These are phyloP conservation scores for Diplazon laetatorius DNA, from an alignment of 2,888 invertebrate species.

Conservation along the genomic window DNA sequence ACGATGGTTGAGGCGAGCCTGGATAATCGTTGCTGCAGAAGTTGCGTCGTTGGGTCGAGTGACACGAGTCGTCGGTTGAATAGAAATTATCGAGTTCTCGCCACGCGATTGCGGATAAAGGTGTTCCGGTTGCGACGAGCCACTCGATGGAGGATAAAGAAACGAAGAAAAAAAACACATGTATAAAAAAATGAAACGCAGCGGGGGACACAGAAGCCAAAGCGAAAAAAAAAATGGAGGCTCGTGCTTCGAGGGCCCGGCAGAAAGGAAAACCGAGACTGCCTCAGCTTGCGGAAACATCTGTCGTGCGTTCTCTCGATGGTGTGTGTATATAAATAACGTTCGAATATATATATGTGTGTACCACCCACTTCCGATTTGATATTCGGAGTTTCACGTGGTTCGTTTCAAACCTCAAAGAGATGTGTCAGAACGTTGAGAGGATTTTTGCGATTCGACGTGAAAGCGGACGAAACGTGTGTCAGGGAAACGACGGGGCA, in stretches of 20 bases:
- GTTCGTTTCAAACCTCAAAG: constrained; percentile 46
- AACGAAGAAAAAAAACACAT: background rate
- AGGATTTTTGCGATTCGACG: constrained; percentile 38
- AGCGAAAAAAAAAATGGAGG: constrained; percentile 33
- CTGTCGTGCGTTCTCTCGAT: constrained; percentile 66
- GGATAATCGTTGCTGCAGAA: constrained; percentile 19
- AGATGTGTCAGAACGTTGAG: constrained; percentile 33
- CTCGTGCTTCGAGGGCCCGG: constrained; percentile 29
- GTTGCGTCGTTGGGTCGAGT: constrained; percentile 32
- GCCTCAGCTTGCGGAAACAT: constrained; percentile 65
- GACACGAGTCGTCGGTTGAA: constrained; percentile 33
- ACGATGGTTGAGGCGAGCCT: background rate
- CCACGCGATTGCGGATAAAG: constrained; percentile 51
- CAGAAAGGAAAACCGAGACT: constrained; percentile 38
- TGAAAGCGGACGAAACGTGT: constrained; percentile 58
- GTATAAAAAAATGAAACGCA: constrained; percentile 33
- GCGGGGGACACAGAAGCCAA: constrained; percentile 36
- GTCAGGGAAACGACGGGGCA: no score
- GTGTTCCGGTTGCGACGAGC: constrained; percentile 59
- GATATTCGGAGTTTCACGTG: constrained; percentile 56
- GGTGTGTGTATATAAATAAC: constrained; percentile 57
- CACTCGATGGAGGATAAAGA: constrained; percentile 48
- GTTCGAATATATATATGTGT: constrained; percentile 29
- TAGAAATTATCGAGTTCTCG: constrained; percentile 43
- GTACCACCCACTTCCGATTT: constrained; percentile 70